Percentiles rank a stretch among this genome's conserved stretches.
Conservation (phyloP, 2,888 invertebrate genomes). For the Mamestra brassicae region DNA sequence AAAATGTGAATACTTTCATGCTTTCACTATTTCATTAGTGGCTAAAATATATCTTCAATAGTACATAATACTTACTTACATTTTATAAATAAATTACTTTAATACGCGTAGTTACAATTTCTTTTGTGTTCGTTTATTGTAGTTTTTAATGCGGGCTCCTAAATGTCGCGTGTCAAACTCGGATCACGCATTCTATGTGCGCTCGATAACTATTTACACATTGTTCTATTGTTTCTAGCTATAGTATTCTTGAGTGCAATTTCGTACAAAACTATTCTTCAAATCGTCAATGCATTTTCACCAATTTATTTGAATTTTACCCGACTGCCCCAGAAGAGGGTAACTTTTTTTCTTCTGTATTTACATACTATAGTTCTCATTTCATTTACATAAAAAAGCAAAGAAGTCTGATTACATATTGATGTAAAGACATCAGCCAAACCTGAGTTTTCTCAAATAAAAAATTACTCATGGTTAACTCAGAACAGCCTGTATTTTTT, state of each 20-base stretch:
- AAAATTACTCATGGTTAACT: background rate
- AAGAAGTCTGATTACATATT: too few relatives aligned
- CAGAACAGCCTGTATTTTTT: slow-evolving; percentile 67
- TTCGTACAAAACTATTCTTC: background rate
- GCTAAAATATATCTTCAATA: background rate
- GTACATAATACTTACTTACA: background rate
- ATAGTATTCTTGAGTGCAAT: background rate
- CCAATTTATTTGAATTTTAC: too few relatives aligned
- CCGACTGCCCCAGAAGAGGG: too few relatives aligned
- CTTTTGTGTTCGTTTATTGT: slow-evolving; percentile 46
- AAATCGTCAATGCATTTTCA: too few relatives aligned
- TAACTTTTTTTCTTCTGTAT: too few relatives aligned
- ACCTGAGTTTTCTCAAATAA: too few relatives aligned
- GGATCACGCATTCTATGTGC: slow-evolving; percentile 6
- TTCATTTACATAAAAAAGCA: too few relatives aligned
- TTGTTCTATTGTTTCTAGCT: background rate
- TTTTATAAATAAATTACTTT: background rate
- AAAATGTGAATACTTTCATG: too few relatives aligned
- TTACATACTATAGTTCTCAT: too few relatives aligned
- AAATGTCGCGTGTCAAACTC: slow-evolving; percentile 50
- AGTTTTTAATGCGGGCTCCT: slow-evolving; percentile 40
- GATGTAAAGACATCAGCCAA: too few relatives aligned
- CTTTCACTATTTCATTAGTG: too few relatives aligned
- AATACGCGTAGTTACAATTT: slow-evolving; percentile 38
- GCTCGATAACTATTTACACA: slow-evolving; percentile 23